These are phyloP conservation scores for Rutilus rutilus DNA, from an alignment of 2,113 vertebrate genomes.

Conservation along the genomic window DNA sequence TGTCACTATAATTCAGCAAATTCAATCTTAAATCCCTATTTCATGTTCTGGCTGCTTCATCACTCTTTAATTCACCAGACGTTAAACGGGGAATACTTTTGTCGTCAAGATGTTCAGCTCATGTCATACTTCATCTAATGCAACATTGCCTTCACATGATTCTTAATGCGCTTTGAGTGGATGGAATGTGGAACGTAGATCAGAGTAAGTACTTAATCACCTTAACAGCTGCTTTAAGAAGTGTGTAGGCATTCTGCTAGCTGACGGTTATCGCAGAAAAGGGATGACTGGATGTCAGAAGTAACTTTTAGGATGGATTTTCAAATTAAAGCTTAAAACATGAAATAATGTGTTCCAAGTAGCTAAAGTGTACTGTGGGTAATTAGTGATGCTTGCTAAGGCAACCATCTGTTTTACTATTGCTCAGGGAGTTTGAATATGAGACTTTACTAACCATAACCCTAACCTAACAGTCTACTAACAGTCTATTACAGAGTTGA, in stretches of 20 bases:
- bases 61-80: not conserved
- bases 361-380: not conserved
- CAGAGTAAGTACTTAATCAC: not conserved
- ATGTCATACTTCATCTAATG: not conserved
- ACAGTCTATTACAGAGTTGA: too few relatives aligned
- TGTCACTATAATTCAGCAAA: conserved; percentile 16
- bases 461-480: too few relatives aligned
- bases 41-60: not conserved
- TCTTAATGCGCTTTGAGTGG: conserved; percentile 15
- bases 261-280: not conserved
- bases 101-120: not conserved
- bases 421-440: not conserved
- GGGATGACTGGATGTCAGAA: conserved; percentile 1
- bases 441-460: too few relatives aligned
- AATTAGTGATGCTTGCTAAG: not conserved
- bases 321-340: not conserved
- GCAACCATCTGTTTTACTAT: not conserved
- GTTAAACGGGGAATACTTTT: not conserved
- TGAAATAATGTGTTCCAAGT: not conserved
- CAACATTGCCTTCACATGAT: not conserved
- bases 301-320: conserved; percentile 3
- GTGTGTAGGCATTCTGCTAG: not conserved
- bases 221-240: not conserved
- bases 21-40: not conserved
- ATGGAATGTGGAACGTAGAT: not conserved